Evolutionary conservation across 2,113 vertebrate genomes (phyloP).

Genomic region (Chaenogobius annularis): DNA sequence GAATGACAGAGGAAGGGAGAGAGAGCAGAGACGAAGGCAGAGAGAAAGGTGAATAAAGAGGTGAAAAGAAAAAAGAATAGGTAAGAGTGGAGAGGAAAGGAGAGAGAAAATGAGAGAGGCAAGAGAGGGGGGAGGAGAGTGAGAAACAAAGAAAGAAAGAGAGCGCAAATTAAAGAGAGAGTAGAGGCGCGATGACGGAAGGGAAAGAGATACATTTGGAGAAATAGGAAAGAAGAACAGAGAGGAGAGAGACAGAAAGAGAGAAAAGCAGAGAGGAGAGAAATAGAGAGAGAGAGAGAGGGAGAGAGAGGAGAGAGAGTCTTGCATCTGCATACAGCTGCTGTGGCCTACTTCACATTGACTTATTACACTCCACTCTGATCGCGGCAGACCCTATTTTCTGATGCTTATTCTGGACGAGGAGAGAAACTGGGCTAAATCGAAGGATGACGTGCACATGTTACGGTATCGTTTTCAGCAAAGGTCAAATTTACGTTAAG

Average conservation of each 20-base stretch:
- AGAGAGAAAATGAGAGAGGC: slow-evolving; percentile 6
- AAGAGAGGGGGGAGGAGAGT: not conserved
- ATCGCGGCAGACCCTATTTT: slow-evolving; percentile 53
- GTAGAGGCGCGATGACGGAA: slow-evolving; percentile 1
- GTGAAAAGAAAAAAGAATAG: not conserved
- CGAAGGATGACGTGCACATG: not conserved
- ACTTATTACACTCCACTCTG: slow-evolving; percentile 47
- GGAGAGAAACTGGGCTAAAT: slow-evolving; percentile 10
- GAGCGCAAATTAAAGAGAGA: not conserved
- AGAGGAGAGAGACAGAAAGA: not conserved
- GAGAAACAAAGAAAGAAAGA: slow-evolving; percentile 14
- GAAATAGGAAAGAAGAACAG: not conserved
- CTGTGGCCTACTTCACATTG: slow-evolving; percentile 73
- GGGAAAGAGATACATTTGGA: not conserved
- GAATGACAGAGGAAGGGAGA: slow-evolving; percentile 8
- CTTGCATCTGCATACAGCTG: slow-evolving; percentile 55
- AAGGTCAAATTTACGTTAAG: not conserved
- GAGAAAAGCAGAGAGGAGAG: not conserved
- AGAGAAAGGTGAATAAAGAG: not conserved
- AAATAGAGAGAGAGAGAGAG: not conserved
- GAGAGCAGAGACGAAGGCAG: no score
- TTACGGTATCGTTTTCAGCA: not conserved
- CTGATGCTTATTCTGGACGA: slow-evolving; percentile 31
- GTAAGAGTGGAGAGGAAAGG: slow-evolving; percentile 8
- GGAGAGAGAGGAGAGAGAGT: slow-evolving; percentile 34